Percentiles rank a stretch among this genome's conserved stretches.
These are phyloP conservation scores for Seriola quinqueradiata DNA, from an alignment of 2,113 vertebrate species.

Conservation along the genomic window DNA sequence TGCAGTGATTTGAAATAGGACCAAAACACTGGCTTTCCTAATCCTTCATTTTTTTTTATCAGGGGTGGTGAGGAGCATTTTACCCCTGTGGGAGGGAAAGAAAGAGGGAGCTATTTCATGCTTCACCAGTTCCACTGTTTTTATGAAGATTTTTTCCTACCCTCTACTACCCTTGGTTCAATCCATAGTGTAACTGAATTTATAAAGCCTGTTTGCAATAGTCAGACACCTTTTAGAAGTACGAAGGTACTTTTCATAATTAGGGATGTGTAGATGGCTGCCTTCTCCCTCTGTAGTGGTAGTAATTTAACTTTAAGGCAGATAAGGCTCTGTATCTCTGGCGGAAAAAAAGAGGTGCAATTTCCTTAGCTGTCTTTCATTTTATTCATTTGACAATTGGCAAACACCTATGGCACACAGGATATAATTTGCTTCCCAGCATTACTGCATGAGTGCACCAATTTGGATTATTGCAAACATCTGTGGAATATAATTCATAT, in stretches of 20 bases:
- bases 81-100: conserved; percentile 73
- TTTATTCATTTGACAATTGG: conserved; percentile 78
- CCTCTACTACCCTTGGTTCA: conserved; percentile 49
- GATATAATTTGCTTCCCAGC: conserved; percentile 56
- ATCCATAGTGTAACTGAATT: conserved; percentile 70
- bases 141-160: conserved; percentile 72
- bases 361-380: conserved; percentile 76
- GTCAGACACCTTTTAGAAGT: conserved; percentile 70
- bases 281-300: conserved; percentile 62
- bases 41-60: conserved; percentile 81
- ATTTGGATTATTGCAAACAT: conserved; percentile 63
- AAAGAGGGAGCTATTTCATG: conserved; percentile 84
- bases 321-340: conserved; percentile 73
- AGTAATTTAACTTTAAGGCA: conserved; percentile 78
- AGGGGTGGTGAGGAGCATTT: conserved; percentile 73
- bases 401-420: conserved; percentile 72
- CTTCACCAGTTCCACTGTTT: conserved; percentile 79
- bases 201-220: conserved; percentile 69
- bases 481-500: conserved; percentile 39
- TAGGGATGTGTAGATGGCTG: conserved; percentile 67
- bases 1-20: conserved; percentile 84
- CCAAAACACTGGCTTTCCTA: conserved; percentile 81
- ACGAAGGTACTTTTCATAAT: conserved; percentile 75
- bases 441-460: conserved; percentile 35
- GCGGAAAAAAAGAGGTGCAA: conserved; percentile 52